These are phyloP conservation scores for Garrulus glandarius DNA, from an alignment of 2,797 vertebrate species.

Conservation along the genomic window DNA sequence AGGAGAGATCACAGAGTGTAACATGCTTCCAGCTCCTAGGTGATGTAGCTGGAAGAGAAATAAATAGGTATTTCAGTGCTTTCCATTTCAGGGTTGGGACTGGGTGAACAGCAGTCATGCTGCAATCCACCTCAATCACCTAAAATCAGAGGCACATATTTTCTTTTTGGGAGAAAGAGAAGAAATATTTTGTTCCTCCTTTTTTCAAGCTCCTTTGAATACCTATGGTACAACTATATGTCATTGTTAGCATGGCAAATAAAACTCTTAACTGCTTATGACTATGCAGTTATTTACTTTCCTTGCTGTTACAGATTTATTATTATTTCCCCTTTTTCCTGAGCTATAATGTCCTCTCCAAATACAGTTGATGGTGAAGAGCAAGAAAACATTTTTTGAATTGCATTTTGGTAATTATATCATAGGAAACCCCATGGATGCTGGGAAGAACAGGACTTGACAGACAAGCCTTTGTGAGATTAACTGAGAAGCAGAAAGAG, in stretches of 20 bases:
- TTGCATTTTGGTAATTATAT: not conserved
- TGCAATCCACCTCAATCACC: not conserved
- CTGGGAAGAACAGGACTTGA: not conserved
- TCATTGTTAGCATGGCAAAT: not conserved
- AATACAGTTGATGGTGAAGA: not conserved
- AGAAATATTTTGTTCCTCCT: not conserved
- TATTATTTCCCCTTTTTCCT: not conserved
- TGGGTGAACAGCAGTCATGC: not conserved
- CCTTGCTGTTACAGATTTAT: not conserved
- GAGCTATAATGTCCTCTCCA: not conserved
- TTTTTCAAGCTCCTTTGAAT: not conserved
- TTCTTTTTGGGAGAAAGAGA: not conserved
- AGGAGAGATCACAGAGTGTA: not conserved
- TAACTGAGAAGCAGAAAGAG: not conserved
- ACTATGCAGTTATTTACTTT: not conserved
- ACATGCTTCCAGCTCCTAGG: not conserved
- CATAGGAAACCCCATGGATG: not conserved
- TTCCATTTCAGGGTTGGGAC: not conserved
- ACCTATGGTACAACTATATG: not conserved
- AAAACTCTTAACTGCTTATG: not conserved
- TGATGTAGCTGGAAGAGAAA: not conserved
- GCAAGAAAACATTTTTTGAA: not conserved
- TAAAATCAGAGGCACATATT: not conserved
- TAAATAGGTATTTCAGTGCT: not conserved
- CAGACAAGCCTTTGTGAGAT: not conserved